Base-by-base conservation (phyloP, 2,888 invertebrate genomes). In the Alviniconcha strummeri region DNA sequence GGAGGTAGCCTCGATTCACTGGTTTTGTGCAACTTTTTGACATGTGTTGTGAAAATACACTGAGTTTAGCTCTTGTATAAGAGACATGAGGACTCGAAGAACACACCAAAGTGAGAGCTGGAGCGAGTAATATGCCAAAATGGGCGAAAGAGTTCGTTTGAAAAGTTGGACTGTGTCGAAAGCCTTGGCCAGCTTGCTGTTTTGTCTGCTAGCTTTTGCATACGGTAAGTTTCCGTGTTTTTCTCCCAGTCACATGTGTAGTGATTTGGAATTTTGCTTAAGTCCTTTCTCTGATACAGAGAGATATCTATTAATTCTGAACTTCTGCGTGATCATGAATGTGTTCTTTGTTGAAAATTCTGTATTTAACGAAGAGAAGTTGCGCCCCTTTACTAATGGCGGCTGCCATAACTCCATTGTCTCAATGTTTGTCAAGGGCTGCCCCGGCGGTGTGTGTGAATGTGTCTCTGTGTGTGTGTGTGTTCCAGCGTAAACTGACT, bases 101-200 rank as follows among this genome's bases (percentile, higher is more conserved):
- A 11, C 55, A 69, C 56, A 69, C 15, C 76, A 52, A 60, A 13
- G 74, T 69, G 19, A 81, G 36, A 81, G 57, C 54, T 36, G n/a
- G 52, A 64, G 15, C 71, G 71, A 71, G 82, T 76, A 15, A 76
- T 80, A 19, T 55, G 74, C 75, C 60, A 80, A 54, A 79, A 85
- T 84, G 85, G 82, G 56, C 56, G 80, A 72, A 67, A 81, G 85
- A 79, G 77, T 83, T 69, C 85, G 81, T 79, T 83, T 83, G 75
- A 85, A 85, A 82, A 83, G 81, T 79, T 81, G 83, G 79, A 64
- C 64, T 64, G 57, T 75, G 54, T 52, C 76, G 57, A 9, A 74
- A 54, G 11, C 69, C 71, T 55, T 69, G 56, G 36, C 36, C 13
- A n/a, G 78, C 64, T 78, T 60, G 78, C 64, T 78, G 78, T 36